These are phyloP conservation scores for Rhingia campestris DNA, from an alignment of 2,888 invertebrate genomes.

Conservation along the genomic window DNA sequence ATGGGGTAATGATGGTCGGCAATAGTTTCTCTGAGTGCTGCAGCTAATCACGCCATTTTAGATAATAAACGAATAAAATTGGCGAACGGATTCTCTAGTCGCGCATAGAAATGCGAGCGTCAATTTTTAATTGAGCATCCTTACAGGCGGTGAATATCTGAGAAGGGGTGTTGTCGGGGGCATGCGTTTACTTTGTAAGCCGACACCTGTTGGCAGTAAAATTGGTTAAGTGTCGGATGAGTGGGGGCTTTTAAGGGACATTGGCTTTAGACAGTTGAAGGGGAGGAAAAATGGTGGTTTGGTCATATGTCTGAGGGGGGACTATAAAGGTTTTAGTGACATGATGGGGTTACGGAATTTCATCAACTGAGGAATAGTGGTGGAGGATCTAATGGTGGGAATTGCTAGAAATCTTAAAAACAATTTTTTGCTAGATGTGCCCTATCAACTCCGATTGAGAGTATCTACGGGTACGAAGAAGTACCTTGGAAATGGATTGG, in stretches of 20 bases:
- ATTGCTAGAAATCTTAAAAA: too few relatives aligned
- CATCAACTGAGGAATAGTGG: too few relatives aligned
- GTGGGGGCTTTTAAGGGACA: slow-evolving; percentile 5
- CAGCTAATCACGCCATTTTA: slow-evolving; percentile 71
- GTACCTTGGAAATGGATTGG: too few relatives aligned
- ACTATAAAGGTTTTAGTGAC: too few relatives aligned
- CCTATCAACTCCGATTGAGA: too few relatives aligned
- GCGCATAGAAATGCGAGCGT: slow-evolving; percentile 62
- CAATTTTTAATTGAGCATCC: slow-evolving; percentile 53
- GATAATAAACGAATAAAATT: slow-evolving; percentile 72
- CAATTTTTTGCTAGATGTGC: too few relatives aligned
- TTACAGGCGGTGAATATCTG: background rate
- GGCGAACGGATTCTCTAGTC: slow-evolving; percentile 55
- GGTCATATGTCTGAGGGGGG: too few relatives aligned
- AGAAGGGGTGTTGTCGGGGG: slow-evolving; percentile 31
- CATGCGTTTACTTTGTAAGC: slow-evolving; percentile 40
- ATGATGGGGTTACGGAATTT: too few relatives aligned
- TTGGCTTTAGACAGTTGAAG: background rate
- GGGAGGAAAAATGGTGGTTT: background rate
- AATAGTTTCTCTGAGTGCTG: slow-evolving; percentile 56
- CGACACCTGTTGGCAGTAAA: slow-evolving; percentile 62
- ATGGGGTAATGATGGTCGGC: slow-evolving; percentile 12
- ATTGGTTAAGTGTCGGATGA: slow-evolving; percentile 2
- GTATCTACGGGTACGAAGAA: too few relatives aligned
- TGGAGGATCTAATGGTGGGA: too few relatives aligned